These are phyloP conservation scores for Saturnia japonica DNA, from an alignment of 2,888 invertebrate species.

Conservation along the genomic window DNA sequence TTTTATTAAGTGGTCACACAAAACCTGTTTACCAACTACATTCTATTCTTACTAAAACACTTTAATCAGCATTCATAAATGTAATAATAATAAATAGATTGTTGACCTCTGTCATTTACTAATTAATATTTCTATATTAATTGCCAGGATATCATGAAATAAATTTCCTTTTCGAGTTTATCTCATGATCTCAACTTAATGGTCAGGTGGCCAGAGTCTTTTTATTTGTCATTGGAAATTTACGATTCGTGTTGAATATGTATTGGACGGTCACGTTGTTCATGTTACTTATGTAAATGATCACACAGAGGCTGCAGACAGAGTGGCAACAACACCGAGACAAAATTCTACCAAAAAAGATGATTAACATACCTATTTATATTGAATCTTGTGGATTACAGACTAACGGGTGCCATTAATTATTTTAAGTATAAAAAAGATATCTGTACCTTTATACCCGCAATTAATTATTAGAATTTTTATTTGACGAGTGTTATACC, in stretches of 20 bases:
- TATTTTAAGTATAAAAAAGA: neutral
- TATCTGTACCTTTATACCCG: neutral
- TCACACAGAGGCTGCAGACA: slow-evolving; percentile 61
- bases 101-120: slow-evolving; percentile 58
- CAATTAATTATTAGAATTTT: neutral
- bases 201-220: slow-evolving; percentile 60
- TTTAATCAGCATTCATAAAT: slow-evolving; percentile 26
- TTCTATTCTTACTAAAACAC: slow-evolving; percentile 26
- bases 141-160: slow-evolving; percentile 55
- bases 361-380: slow-evolving; percentile 32
- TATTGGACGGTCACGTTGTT: slow-evolving; percentile 60
- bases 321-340: slow-evolving; percentile 62
- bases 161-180: slow-evolving; percentile 62
- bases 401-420: slow-evolving; percentile 11
- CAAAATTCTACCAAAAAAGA: slow-evolving; percentile 30
- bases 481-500: slow-evolving; percentile 4
- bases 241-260: slow-evolving; percentile 59
- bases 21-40: slow-evolving; percentile 22
- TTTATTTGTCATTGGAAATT: slow-evolving; percentile 64
- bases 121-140: slow-evolving; percentile 70
- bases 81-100: slow-evolving; percentile 55
- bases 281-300: slow-evolving; percentile 65
- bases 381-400: slow-evolving; percentile 23
- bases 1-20: neutral
- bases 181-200: slow-evolving; percentile 50